A percentile compares a stretch with the other conserved stretches of the same genome.
These are phyloP conservation scores for Orchesella flavescens DNA, from an alignment of 2,888 invertebrate species.

Conservation along the genomic window DNA sequence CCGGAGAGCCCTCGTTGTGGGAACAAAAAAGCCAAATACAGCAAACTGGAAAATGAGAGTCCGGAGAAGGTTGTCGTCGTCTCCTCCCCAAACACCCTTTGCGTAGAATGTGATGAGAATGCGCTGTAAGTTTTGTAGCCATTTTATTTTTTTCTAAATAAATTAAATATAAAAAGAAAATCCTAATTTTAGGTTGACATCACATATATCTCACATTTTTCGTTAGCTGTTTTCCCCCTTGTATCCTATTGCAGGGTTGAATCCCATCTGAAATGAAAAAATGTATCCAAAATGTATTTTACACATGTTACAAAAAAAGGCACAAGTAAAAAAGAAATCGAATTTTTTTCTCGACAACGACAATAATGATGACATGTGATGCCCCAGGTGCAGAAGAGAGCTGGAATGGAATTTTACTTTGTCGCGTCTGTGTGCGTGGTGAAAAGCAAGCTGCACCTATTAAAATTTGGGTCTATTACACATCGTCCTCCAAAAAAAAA, in stretches of 20 bases:
- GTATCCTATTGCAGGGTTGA: too few relatives aligned
- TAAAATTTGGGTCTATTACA: too few relatives aligned
- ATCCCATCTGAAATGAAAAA: background rate
- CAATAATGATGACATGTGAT: constrained; percentile 43
- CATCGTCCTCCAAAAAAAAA: too few relatives aligned
- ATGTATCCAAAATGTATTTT: background rate
- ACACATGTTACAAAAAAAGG: background rate
- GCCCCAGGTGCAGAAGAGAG: constrained; percentile 45
- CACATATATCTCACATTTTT: background rate
- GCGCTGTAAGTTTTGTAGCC: constrained; percentile 70
- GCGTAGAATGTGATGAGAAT: constrained; percentile 72
- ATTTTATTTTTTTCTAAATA: too few relatives aligned
- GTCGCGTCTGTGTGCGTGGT: too few relatives aligned
- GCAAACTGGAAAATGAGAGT: constrained; percentile 87
- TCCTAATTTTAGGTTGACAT: background rate
- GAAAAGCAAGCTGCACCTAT: too few relatives aligned
- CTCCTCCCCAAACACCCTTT: constrained; percentile 72
- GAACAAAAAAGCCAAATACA: constrained; percentile 80
- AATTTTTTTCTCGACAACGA: background rate
- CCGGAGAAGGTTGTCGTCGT: constrained; percentile 72
- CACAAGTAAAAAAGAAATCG: background rate
- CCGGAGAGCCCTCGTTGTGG: constrained; percentile 72
- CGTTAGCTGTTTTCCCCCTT: too few relatives aligned
- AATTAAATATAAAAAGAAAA: background rate
- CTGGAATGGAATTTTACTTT: background rate